phyloP scores from a whole-genome alignment of 2,797 vertebrate species.

The Myotis findleyi region DNA sequence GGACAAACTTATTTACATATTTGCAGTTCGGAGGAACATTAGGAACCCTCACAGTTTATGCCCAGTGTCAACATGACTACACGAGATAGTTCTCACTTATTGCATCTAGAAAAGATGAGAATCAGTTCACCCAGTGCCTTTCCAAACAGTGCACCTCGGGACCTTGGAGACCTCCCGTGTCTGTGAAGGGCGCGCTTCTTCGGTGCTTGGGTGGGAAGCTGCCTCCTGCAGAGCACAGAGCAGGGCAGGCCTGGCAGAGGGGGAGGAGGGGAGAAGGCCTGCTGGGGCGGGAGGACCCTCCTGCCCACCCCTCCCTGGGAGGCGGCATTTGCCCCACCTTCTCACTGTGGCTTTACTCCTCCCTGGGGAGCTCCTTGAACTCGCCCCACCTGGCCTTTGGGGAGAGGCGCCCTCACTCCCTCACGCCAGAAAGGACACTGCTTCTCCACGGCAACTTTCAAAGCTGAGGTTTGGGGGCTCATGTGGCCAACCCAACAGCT shows the following conservation, averaged over 20 bases:
- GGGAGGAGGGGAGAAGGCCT: background rate
- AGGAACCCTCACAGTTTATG: constrained; percentile 28
- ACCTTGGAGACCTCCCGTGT: background rate
- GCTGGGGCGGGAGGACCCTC: too few relatives aligned
- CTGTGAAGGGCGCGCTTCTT: background rate
- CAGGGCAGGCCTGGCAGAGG: background rate
- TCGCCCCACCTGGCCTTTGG: background rate
- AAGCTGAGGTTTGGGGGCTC: background rate
- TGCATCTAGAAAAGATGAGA: constrained; percentile 75
- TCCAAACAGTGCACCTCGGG: constrained; percentile 40
- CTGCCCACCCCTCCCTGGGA: background rate
- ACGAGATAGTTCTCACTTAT: constrained; percentile 76
- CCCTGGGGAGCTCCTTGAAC: too few relatives aligned
- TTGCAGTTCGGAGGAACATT: constrained; percentile 70
- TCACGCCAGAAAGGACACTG: background rate
- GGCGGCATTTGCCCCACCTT: too few relatives aligned
- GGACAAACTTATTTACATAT: constrained; percentile 66
- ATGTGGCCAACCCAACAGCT: background rate
- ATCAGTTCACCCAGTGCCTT: background rate
- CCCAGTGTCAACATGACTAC: constrained; percentile 62
- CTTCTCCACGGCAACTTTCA: background rate
- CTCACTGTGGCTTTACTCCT: background rate
- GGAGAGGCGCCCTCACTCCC: background rate
- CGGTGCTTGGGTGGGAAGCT: background rate
- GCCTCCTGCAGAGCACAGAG: background rate